These are phyloP conservation scores for Pollenia amentaria DNA, from an alignment of 2,888 invertebrate species.

Conservation along the genomic window DNA sequence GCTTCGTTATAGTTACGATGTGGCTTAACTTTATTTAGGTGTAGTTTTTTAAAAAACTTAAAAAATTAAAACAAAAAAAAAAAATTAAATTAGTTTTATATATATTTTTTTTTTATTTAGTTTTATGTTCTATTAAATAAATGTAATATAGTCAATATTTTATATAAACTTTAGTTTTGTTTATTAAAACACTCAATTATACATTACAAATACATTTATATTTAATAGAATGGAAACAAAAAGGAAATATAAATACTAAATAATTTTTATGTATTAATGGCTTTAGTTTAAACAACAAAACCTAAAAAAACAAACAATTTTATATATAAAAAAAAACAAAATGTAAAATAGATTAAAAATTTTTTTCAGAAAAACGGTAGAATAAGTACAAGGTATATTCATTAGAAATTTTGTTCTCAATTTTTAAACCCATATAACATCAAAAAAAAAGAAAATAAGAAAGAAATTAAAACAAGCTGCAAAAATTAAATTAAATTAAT, in stretches of 20 bases:
- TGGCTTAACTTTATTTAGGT: slow-evolving; percentile 67
- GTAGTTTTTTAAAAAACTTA: slow-evolving; percentile 48
- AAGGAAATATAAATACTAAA: slow-evolving; percentile 5
- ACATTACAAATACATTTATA: background rate
- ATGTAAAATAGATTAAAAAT: slow-evolving; percentile 14
- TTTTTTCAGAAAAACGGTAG: too few relatives aligned
- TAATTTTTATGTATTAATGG: slow-evolving; percentile 45
- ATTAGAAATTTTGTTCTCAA: too few relatives aligned
- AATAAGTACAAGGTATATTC: too few relatives aligned
- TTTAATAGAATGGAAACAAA: background rate
- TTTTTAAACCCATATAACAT: too few relatives aligned
- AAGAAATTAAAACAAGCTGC: too few relatives aligned
- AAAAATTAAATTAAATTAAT: too few relatives aligned
- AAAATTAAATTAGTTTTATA: slow-evolving; percentile 18
- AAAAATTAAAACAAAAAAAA: slow-evolving; percentile 41
- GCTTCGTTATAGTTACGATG: slow-evolving; percentile 64
- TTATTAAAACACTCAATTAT: slow-evolving; percentile 9
- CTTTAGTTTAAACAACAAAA: slow-evolving; percentile 36
- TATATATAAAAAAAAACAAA: slow-evolving; percentile 6
- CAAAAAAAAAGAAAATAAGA: too few relatives aligned
- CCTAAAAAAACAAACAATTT: slow-evolving; percentile 33
- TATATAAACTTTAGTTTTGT: slow-evolving; percentile 19
- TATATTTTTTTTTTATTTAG: slow-evolving; percentile 31
- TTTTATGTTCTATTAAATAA: slow-evolving; percentile 45
- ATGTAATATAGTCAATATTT: slow-evolving; percentile 59